phyloP scores from a whole-genome alignment of 2,113 vertebrate genomes.

The Engraulis encrasicolus region DNA sequence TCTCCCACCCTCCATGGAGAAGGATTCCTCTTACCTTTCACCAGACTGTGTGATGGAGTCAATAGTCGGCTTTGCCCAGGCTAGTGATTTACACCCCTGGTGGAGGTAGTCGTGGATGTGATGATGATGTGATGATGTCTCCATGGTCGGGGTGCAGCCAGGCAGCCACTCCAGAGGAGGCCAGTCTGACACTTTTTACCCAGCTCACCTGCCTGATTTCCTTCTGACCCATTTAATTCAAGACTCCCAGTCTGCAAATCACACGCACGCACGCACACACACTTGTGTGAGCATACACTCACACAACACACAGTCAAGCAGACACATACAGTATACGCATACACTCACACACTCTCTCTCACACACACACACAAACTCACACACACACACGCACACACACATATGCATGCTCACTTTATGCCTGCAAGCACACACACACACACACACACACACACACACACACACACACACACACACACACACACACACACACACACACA shows the following conservation, averaged over 20 bases:
- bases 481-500: background rate
- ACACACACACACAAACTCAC: background rate
- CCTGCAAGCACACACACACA: background rate
- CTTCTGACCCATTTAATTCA: constrained; percentile 12
- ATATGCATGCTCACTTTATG: background rate
- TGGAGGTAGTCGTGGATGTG: no score
- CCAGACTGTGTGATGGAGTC: no score
- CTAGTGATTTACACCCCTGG: no score
- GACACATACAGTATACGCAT: background rate
- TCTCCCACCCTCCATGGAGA: no score
- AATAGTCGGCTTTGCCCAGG: no score
- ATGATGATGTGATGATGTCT: no score
- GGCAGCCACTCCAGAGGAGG: no score
- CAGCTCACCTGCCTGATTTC: background rate
- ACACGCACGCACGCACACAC: background rate
- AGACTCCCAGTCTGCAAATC: background rate
- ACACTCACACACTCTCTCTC: background rate
- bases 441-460: background rate
- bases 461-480: background rate
- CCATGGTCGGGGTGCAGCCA: no score
- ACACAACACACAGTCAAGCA: background rate
- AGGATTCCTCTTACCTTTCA: no score
- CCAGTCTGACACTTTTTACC: no score
- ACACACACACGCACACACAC: background rate
- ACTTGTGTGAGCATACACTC: no score